Conservation (phyloP, 2,888 invertebrate species). For the Allolobophora icterica region DNA sequence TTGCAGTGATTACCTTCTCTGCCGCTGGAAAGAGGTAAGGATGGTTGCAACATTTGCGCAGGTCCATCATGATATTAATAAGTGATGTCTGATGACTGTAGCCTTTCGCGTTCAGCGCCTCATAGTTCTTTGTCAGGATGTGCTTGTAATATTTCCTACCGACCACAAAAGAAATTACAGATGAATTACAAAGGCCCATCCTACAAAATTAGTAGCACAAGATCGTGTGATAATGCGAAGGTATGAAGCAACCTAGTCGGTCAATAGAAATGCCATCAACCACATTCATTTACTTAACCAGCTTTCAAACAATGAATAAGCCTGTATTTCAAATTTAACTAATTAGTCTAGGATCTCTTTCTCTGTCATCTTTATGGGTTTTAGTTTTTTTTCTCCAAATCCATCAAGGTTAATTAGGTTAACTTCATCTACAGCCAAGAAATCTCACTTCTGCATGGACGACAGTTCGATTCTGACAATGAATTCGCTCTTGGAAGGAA, state of each 20-base stretch:
- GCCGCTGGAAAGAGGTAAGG: conserved; percentile 95
- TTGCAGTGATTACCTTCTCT: conserved; percentile 66
- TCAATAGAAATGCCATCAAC: not conserved
- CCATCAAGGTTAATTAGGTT: not conserved
- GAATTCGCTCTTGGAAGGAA: conserved; percentile 50
- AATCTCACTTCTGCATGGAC: conserved; percentile 49
- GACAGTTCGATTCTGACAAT: conserved; percentile 51
- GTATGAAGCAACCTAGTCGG: not conserved
- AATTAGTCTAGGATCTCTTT: not conserved
- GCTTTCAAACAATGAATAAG: not conserved
- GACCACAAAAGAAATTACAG: conserved; percentile 24
- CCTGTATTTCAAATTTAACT: not conserved
- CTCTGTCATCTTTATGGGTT: not conserved
- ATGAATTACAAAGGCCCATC: not conserved
- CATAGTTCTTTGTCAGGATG: conserved; percentile 93
- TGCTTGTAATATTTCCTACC: conserved; percentile 91
- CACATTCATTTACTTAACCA: not conserved
- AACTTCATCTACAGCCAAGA: not conserved
- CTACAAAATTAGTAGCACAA: not conserved
- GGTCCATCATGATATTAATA: conserved; percentile 96
- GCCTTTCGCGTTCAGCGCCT: conserved; percentile 91
- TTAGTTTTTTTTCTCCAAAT: not conserved
- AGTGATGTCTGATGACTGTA: conserved; percentile 80
- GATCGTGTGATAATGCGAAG: not conserved
- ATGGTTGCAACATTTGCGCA: conserved; percentile 97